phyloP scores from a whole-genome alignment of 2,113 vertebrate species.

The Buteo buteo region DNA sequence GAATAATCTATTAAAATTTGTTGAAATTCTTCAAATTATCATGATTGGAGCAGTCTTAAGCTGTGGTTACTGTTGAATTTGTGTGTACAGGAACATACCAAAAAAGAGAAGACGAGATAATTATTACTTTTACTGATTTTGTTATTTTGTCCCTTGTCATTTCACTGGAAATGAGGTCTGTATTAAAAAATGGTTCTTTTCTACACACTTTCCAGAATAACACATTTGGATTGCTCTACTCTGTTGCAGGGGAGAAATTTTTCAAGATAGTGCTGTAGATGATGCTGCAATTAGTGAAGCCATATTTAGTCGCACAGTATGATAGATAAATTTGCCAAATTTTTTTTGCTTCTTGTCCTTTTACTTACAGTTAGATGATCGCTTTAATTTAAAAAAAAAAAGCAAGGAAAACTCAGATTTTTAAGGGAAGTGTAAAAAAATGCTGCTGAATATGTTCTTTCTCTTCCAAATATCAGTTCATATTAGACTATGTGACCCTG shows the following conservation, averaged over 20 bases:
- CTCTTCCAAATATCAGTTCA: neutral
- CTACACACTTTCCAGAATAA: neutral
- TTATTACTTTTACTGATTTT: neutral
- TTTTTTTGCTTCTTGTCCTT: neutral
- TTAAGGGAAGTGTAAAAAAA: neutral
- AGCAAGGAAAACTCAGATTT: neutral
- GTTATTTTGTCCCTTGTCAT: neutral
- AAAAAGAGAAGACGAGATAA: neutral
- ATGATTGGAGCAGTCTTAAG: neutral
- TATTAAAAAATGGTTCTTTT: neutral
- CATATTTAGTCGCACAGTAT: neutral
- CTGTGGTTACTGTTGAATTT: neutral
- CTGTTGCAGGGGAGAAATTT: neutral
- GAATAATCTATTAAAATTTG: neutral
- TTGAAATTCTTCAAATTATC: neutral
- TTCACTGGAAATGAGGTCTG: neutral
- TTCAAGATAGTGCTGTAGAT: neutral
- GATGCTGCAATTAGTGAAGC: neutral
- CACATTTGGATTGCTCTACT: neutral
- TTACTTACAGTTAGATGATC: neutral
- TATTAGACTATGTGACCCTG: neutral
- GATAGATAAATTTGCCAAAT: neutral
- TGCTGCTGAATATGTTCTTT: neutral
- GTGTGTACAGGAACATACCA: neutral
- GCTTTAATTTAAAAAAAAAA: neutral